Conservation (phyloP, 2,113 vertebrate species). For the Serinus canaria region DNA sequence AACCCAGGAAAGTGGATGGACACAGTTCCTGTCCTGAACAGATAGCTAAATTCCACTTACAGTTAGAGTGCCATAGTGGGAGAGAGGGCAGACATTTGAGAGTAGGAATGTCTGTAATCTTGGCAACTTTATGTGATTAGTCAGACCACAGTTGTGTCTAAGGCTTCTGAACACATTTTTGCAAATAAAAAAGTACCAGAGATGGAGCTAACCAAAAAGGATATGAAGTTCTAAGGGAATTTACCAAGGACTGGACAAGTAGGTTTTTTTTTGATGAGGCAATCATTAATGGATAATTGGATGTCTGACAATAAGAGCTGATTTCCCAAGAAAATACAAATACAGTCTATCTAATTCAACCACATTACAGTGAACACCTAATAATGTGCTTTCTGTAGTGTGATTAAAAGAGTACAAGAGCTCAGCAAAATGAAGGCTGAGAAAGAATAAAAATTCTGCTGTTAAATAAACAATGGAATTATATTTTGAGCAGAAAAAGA, state of each 20-base stretch:
- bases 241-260: not conserved
- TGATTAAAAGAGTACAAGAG: not conserved
- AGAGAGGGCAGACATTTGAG: not conserved
- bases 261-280: not conserved
- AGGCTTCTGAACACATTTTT: not conserved
- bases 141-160: not conserved
- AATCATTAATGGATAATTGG: not conserved
- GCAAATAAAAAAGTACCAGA: not conserved
- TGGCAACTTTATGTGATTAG: not conserved
- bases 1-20: not conserved
- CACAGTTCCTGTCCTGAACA: not conserved
- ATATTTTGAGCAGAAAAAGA: not conserved
- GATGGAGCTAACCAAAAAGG: not conserved
- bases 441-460: not conserved
- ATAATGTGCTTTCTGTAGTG: fast-evolving
- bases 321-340: not conserved
- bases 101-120: not conserved
- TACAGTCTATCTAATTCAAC: not conserved
- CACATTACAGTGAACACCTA: not conserved
- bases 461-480: not conserved
- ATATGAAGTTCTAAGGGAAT: not conserved
- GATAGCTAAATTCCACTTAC: not conserved
- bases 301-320: not conserved
- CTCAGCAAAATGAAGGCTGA: not conserved
- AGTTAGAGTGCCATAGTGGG: not conserved